Percentiles rank a stretch among this genome's conserved stretches.
Evolutionary conservation across 2,113 vertebrate species (phyloP).

Genomic region (Daubentonia madagascariensis): DNA sequence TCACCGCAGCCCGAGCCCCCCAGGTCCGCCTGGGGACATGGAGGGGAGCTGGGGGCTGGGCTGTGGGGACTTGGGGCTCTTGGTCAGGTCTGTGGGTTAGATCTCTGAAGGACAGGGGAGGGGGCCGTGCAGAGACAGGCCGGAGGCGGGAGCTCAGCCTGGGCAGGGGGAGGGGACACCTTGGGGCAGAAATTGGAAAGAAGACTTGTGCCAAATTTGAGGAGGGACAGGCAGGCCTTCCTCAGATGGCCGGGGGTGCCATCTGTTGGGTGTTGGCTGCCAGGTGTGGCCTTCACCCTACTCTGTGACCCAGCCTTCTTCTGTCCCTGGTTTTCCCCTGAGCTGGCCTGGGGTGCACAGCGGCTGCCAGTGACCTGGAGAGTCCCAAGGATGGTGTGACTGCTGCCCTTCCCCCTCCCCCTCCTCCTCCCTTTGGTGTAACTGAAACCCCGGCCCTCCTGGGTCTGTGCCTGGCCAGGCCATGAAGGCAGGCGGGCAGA

Average conservation of each 20-base stretch:
- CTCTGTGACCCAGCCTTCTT: background rate
- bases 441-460: background rate
- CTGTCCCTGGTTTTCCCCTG: conserved; percentile 56
- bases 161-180: background rate
- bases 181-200: background rate
- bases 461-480: background rate
- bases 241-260: background rate
- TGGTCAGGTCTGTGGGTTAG: background rate
- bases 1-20: background rate
- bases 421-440: background rate
- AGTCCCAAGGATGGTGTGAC: conserved; percentile 49
- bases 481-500: background rate
- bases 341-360: conserved; percentile 8
- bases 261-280: background rate
- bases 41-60: background rate
- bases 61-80: background rate
- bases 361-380: conserved; percentile 51
- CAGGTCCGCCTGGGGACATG: background rate
- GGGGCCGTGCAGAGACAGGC: background rate
- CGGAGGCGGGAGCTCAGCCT: background rate
- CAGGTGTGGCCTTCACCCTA: background rate
- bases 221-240: background rate
- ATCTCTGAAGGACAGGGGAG: background rate
- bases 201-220: background rate
- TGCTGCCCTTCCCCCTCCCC: background rate